Conservation (phyloP, 2,113 vertebrate genomes). For the Chaenogobius annularis region DNA sequence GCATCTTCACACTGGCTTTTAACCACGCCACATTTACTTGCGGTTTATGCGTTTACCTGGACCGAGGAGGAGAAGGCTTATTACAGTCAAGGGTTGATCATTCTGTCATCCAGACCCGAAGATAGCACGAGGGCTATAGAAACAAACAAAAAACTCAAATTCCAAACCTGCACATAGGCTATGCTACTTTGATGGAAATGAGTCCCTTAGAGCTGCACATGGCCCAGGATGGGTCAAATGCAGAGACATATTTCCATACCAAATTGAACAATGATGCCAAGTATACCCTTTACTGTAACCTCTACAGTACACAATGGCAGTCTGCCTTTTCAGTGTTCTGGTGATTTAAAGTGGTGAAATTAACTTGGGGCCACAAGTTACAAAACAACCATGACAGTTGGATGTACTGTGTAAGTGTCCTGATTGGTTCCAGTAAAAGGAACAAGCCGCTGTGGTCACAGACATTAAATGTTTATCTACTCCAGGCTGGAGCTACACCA, state of each 20-base stretch:
- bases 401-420: slow-evolving; percentile 12
- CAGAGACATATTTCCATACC: background rate
- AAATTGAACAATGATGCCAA: slow-evolving; percentile 20
- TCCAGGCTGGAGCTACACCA: background rate
- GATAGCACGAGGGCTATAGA: no score
- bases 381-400: slow-evolving; percentile 20
- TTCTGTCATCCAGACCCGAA: no score
- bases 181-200: no score
- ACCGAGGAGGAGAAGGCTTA: no score
- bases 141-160: no score
- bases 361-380: slow-evolving; percentile 33
- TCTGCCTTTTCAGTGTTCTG: slow-evolving; percentile 46
- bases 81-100: no score
- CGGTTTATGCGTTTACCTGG: no score
- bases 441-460: slow-evolving; percentile 15
- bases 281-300: background rate
- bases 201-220: background rate
- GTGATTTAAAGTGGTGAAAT: slow-evolving; percentile 42
- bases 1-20: no score
- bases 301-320: slow-evolving; percentile 27
- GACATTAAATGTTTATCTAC: slow-evolving; percentile 13
- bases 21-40: no score
- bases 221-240: background rate
- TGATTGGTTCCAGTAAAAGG: slow-evolving; percentile 18
- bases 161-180: no score